These are phyloP conservation scores for Cyprinella venusta DNA, from an alignment of 2,797 vertebrate species.

Conservation along the genomic window DNA sequence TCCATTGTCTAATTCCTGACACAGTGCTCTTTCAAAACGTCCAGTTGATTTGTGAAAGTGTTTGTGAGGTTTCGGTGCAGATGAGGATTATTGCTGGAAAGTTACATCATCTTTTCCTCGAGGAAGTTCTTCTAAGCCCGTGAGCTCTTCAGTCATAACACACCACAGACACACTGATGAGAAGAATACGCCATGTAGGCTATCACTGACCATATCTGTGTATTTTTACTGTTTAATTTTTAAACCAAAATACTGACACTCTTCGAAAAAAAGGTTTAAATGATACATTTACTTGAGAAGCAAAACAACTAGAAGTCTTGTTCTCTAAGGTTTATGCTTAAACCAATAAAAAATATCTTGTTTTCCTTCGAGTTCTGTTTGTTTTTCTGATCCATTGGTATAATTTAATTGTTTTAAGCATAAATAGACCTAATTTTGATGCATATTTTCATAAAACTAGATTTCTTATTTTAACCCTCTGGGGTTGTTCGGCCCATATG, in stretches of 20 bases:
- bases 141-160: neutral
- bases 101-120: conserved; percentile 29
- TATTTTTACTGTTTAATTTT: no score
- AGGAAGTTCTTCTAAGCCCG: conserved; percentile 26
- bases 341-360: no score
- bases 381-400: neutral
- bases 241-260: no score
- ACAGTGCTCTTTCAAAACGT: neutral
- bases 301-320: no score
- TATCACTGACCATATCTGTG: neutral
- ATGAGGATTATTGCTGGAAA: conserved; percentile 31
- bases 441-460: neutral
- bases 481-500: no score
- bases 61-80: conserved; percentile 2
- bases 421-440: neutral
- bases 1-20: neutral
- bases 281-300: no score
- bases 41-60: neutral
- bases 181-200: neutral
- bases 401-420: neutral
- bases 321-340: no score
- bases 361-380: no score
- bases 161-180: neutral
- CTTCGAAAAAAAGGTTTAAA: no score
- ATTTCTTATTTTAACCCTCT: neutral